Percentiles rank a stretch among this genome's conserved stretches.
Evolutionary conservation across 92 coral and sea anemone species (phyloP).

Genomic region (Scolanthus callimorphus): DNA sequence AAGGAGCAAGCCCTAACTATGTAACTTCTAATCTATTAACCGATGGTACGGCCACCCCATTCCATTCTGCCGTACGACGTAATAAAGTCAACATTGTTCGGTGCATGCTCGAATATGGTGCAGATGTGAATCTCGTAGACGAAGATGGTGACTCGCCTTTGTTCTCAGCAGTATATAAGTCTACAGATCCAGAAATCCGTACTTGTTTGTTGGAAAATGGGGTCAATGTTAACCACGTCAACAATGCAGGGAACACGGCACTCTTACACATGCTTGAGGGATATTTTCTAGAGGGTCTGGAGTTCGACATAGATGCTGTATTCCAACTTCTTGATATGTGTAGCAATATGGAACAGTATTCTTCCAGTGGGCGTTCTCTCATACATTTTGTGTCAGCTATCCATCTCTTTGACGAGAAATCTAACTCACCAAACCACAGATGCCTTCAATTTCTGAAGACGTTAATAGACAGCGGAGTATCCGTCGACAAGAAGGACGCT

Average conservation of each 20-base stretch:
- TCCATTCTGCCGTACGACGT: constrained; percentile 46
- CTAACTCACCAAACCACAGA: constrained; percentile 51
- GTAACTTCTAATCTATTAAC: constrained; percentile 41
- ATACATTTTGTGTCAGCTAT: constrained; percentile 46
- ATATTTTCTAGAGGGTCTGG: constrained; percentile 43
- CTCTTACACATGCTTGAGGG: constrained; percentile 57
- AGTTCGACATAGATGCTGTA: constrained; percentile 34
- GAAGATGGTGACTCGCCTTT: constrained; percentile 43
- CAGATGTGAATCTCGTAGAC: constrained; percentile 51
- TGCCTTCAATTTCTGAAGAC: constrained; percentile 33
- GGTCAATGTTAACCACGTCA: constrained; percentile 31
- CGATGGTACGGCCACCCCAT: constrained; percentile 39
- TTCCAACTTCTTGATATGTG: constrained; percentile 43
- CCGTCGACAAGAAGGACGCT: constrained; percentile 46
- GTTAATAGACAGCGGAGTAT: constrained; percentile 35
- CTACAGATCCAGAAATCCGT: constrained; percentile 50
- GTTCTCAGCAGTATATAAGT: constrained; percentile 38
- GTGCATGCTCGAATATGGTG: constrained; percentile 48
- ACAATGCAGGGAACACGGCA: constrained; percentile 45
- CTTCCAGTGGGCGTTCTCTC: constrained; percentile 48
- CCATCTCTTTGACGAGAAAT: constrained; percentile 42
- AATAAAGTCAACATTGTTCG: constrained; percentile 46
- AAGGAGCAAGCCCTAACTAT: constrained; percentile 42
- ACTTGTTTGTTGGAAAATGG: constrained; percentile 34
- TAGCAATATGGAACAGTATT: constrained; percentile 42